Base-by-base conservation (phyloP, 2,797 vertebrate genomes). In the Propithecus perrieri region DNA sequence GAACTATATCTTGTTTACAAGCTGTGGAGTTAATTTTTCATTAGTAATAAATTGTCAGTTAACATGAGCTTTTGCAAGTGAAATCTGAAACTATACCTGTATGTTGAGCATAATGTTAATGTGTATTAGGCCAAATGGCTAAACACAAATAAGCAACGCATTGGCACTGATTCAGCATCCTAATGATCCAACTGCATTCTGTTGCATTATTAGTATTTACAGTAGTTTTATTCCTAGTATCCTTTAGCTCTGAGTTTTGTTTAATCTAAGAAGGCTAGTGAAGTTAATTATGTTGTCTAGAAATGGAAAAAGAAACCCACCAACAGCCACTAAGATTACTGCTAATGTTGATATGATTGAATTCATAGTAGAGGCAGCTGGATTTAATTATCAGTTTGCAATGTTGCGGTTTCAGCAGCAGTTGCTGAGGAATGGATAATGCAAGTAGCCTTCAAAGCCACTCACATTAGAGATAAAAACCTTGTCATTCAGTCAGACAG, bases 321-420 rank as follows among this genome's bases (percentile, higher is more conserved):
- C 98, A 97, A 98, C 97, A 96, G 91, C 87, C 96, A 95, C 24
- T 28, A 98, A 97, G 97, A 94, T 95, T 98, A 80, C 94, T 98
- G 98, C 96, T 98, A 98, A 97, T 98, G 98, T 98, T 24, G 97
- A 94, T 98, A 96, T 92, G 97, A 97, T 97, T 97, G 98, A 98
- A 97, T 97, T 98, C 97, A 4, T 97, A 98, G 97, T 69, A 90
- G 96, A 98, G 98, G 98, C 98, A 98, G 98, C 98, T 98, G 98
- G 98, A 98, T 98, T 98, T 99, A 99, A 98, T 98, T 98, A 98
- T 97, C 98, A 98, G 98, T 98, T 98, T 97, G 98, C 97, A 98
- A 97, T 90, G 91, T 97, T 97, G 98, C 97, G 97, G 98, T 98
- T 98, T 98, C 93, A 81, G 98, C 98, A 98, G 97, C 98, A 98